Base-by-base conservation (phyloP, 2,797 vertebrate genomes). In the Acrossocheilus fasciatus region DNA sequence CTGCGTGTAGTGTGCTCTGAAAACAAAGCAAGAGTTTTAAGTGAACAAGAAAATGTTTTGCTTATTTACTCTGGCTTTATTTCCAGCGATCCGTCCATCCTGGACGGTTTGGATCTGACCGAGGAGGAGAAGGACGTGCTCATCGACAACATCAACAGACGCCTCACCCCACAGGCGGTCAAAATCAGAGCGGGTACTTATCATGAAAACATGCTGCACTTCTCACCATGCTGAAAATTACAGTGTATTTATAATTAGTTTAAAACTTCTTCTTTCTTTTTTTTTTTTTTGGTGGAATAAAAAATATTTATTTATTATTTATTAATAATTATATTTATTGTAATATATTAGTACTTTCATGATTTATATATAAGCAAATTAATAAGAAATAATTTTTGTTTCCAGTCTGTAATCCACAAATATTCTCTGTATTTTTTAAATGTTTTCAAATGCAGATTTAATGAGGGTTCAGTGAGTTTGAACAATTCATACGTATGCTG, bases 61-160 rank as follows among this genome's bases (percentile, higher is more conserved):
- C 52, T 23, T 64, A 6, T 6, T 78, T 59, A 0, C 2, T 81
- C 1, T 36, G 4, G 26, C 7, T 2, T 57, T 18, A 4, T 30
- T 26, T 18, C 2, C 88, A 99, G 98, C 88, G 98, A 99, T 87
- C 97, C 98, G 6, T 88, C 97, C 68, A 98, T 99, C 89, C 95
- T 99, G 89, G 98, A 99, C 70, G 95, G 96, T 11, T 93, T 99
- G 91, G 98, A 99, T 87, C 92, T 99, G 92, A 98, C 96, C 2
- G 98, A 99, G 91, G 96, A 98, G 39, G 98, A 99, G 94, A 96
- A 96, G 41, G 91, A 84, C 18, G 97, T 99, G 14, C 93, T 99
- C 88, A 98, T 99, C 9, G 98, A 99, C 86, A 99, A 99, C 88
- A 99, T 99, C 92, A 99, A 99, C 94, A 97, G 98, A 88, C 96